Percentiles rank a stretch among this genome's conserved stretches.
These are phyloP conservation scores for Caenorhabditis sp. DNA, from an alignment of 2,888 invertebrate genomes.

Conservation along the genomic window DNA sequence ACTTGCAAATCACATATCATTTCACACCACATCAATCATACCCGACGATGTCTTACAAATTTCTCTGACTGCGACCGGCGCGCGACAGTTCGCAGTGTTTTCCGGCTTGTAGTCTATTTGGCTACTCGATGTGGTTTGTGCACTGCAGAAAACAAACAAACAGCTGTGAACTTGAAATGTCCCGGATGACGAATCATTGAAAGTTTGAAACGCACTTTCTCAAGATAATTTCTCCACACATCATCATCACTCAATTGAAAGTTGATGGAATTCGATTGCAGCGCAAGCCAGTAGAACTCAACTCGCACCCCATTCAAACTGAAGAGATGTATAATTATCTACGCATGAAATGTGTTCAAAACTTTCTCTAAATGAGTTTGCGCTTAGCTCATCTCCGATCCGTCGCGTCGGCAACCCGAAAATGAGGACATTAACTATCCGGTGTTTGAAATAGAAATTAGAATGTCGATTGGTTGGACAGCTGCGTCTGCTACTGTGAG, in stretches of 20 bases:
- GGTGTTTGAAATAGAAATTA: conserved; percentile 22
- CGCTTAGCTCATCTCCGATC: conserved; percentile 20
- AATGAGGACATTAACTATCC: conserved; percentile 17
- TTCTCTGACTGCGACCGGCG: conserved; percentile 12
- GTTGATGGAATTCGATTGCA: conserved; percentile 10
- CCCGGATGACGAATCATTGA: conserved; percentile 13
- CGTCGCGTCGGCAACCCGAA: conserved; percentile 10
- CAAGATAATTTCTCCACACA: conserved; percentile 30
- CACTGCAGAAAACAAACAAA: conserved; percentile 6
- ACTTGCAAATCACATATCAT: conserved; percentile 56
- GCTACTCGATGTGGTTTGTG: conserved; percentile 20
- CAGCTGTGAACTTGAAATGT: conserved; percentile 20
- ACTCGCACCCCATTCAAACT: conserved; percentile 21
- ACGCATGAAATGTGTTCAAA: conserved; percentile 24
- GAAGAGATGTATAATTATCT: conserved; percentile 32
- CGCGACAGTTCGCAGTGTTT: conserved; percentile 1
- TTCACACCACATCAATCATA: conserved; percentile 56
- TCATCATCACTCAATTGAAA: conserved; percentile 37
- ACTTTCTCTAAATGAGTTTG: conserved; percentile 41
- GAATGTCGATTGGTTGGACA: conserved; percentile 12
- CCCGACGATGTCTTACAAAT: conserved; percentile 40
- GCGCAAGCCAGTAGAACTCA: conserved; percentile 28
- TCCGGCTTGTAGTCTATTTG: conserved; percentile 11
- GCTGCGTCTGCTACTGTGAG: conserved; percentile 28
- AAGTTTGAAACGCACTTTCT: conserved; percentile 1